A percentile compares a stretch with the other conserved stretches of the same genome.
phyloP scores from a whole-genome alignment of 2,888 invertebrate genomes.

The Bedellia somnulentella region DNA sequence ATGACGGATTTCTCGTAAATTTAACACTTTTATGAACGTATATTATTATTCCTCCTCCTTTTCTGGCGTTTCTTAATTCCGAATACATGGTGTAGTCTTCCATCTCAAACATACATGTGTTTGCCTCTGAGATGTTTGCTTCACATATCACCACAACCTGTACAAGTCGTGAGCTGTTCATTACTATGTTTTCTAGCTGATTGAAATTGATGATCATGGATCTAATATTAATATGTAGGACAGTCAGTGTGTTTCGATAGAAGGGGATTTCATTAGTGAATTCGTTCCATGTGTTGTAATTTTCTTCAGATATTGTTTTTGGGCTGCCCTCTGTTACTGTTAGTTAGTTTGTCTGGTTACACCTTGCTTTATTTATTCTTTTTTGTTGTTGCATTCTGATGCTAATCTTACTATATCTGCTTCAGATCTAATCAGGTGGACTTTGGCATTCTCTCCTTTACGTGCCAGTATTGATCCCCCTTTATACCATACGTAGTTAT shows the following conservation, averaged over 20 bases:
- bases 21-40: no score
- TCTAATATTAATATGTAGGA: conserved; percentile 6
- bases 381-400: background rate
- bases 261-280: background rate
- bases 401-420: conserved; percentile 1
- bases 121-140: conserved; percentile 6
- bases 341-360: background rate
- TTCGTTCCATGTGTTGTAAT: conserved; percentile 2
- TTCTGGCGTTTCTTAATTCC: no score
- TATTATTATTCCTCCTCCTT: no score
- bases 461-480: conserved; percentile 7
- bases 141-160: conserved; percentile 9
- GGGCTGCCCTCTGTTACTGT: background rate
- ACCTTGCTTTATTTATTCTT: background rate
- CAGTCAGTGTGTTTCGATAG: background rate
- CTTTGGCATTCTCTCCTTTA: conserved; percentile 6
- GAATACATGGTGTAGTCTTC: conserved; percentile 7
- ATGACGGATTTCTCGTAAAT: no score
- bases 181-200: conserved; percentile 9
- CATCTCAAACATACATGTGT: no score
- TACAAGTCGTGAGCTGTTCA: conserved; percentile 1
- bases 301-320: background rate
- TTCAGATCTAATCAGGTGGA: background rate
- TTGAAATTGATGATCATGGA: conserved; percentile 8
- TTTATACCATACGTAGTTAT: conserved; percentile 9